Conservation (phyloP, 1,140 invertebrate species). For the Sycophaga agraensis region DNA sequence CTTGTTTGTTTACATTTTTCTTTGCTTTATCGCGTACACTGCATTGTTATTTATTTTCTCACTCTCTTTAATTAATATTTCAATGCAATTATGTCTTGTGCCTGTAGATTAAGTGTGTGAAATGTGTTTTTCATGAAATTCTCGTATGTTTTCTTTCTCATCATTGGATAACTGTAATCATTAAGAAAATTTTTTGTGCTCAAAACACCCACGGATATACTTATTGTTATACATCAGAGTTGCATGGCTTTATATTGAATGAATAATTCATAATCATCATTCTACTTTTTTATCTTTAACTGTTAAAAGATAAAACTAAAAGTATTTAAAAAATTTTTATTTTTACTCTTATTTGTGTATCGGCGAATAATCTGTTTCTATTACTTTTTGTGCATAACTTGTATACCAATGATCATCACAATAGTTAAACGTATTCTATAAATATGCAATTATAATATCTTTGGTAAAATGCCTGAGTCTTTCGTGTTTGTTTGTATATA, state of each 20-base stretch:
- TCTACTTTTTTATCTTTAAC: no score
- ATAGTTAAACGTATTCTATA: conserved; percentile 45
- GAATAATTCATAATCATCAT: no score
- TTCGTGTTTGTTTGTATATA: conserved; percentile 34
- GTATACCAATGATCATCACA: conserved; percentile 45
- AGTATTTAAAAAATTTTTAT: no score
- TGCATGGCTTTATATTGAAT: no score
- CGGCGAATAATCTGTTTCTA: no score
- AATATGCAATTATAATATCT: conserved; percentile 50
- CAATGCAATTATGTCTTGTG: background rate
- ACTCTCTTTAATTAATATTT: conserved; percentile 13
- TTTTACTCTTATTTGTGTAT: no score
- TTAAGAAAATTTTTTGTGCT: conserved; percentile 1
- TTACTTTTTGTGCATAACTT: conserved; percentile 56
- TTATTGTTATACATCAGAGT: no score
- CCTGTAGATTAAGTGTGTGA: conserved; percentile 8
- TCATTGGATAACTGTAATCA: background rate
- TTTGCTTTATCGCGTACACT: background rate
- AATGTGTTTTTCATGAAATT: conserved; percentile 8
- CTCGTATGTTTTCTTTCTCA: background rate
- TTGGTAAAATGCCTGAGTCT: conserved; percentile 57
- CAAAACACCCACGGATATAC: background rate
- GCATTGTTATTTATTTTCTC: background rate
- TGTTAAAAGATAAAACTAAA: no score
- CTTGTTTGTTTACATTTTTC: background rate